Percentiles rank a stretch among this genome's conserved stretches.
Conservation (phyloP, 2,113 vertebrate genomes). For the Pollimyrus isidori region DNA sequence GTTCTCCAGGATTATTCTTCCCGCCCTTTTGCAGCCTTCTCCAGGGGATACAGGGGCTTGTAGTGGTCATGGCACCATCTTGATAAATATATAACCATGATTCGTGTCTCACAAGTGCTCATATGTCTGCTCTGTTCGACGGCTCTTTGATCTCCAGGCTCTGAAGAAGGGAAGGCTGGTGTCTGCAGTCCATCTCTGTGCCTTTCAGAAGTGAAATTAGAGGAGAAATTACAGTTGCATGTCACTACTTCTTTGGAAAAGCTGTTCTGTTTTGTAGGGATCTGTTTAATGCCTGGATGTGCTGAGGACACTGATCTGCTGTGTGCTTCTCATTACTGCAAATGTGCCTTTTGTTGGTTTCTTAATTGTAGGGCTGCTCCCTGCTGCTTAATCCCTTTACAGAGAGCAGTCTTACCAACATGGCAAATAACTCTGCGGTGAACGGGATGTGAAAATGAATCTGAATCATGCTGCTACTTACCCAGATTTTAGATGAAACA, state of each 20-base stretch:
- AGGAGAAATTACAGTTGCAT: not conserved
- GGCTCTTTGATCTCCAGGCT: not conserved
- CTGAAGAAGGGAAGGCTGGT: not conserved
- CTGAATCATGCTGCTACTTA: not conserved
- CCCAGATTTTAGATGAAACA: not conserved
- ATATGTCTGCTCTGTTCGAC: not conserved
- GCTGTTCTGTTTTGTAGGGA: not conserved
- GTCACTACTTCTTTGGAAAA: not conserved
- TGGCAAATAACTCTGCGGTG: not conserved
- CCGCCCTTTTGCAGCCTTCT: not conserved
- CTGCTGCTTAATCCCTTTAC: not conserved
- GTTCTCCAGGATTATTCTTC: not conserved
- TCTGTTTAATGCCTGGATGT: not conserved
- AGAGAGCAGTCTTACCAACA: not conserved
- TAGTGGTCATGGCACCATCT: not conserved
- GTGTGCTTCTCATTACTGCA: not conserved
- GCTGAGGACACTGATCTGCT: not conserved
- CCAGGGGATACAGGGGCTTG: not conserved
- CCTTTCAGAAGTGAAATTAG: not conserved
- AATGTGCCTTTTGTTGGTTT: constrained; percentile 1
- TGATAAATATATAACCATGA: constrained; percentile 3
- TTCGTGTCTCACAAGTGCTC: not conserved
- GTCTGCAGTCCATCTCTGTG: not conserved
- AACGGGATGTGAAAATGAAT: not conserved
- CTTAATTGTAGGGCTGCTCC: not conserved